These are phyloP conservation scores for Loriculus beryllinus DNA, from an alignment of 2,797 vertebrate species.

Conservation along the genomic window DNA sequence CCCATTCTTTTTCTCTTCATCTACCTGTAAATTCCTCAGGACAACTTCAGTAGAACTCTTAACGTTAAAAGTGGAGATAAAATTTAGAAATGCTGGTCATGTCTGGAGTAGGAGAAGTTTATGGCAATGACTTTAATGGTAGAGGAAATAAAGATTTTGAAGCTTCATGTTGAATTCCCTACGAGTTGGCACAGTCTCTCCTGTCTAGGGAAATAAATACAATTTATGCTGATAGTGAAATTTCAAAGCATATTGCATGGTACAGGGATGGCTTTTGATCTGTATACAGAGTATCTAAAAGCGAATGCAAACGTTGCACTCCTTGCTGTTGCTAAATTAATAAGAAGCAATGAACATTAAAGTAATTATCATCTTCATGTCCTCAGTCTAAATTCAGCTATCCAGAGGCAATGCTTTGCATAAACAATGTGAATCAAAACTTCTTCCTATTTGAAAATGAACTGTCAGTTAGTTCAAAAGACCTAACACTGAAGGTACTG, in stretches of 20 bases:
- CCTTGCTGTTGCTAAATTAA: slow-evolving; percentile 23
- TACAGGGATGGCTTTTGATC: slow-evolving; percentile 1
- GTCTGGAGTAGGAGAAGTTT: neutral
- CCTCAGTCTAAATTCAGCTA: neutral
- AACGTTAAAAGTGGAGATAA: neutral
- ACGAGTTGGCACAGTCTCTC: neutral
- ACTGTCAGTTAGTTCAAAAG: neutral
- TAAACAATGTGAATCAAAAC: neutral
- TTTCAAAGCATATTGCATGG: neutral
- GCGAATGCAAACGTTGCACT: neutral
- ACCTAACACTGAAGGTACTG: neutral
- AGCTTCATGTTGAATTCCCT: neutral
- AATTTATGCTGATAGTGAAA: slow-evolving; percentile 1
- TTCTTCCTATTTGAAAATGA: neutral
- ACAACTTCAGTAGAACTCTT: neutral
- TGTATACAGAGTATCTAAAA: neutral
- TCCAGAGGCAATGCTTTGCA: neutral
- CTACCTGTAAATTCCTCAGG: neutral
- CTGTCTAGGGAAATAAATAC: neutral
- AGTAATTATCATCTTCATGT: slow-evolving; percentile 22
- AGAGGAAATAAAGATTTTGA: neutral
- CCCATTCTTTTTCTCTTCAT: neutral
- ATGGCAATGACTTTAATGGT: neutral
- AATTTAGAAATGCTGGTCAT: neutral
- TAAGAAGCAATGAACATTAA: neutral